These are phyloP conservation scores for Hippocampus barbouri DNA, from an alignment of 2,113 vertebrate species.

Conservation along the genomic window DNA sequence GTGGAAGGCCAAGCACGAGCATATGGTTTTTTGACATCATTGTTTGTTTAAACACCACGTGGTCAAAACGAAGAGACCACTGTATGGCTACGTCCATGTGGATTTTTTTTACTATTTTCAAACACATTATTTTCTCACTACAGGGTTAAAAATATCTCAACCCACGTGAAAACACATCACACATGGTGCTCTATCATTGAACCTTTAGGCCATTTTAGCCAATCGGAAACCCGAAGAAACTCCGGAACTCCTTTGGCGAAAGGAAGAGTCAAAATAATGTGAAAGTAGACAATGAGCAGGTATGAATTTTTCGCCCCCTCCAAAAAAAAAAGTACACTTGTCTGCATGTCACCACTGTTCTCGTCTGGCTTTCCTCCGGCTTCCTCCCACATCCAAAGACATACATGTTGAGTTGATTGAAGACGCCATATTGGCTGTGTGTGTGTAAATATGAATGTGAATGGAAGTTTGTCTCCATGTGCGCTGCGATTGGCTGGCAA, in stretches of 20 bases:
- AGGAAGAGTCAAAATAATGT: not conserved
- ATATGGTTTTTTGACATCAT: constrained; percentile 63
- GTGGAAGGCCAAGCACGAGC: constrained; percentile 45
- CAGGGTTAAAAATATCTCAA: not conserved
- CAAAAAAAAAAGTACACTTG: no score
- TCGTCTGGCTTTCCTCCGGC: no score
- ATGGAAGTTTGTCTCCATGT: no score
- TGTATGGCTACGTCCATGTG: not conserved
- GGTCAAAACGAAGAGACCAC: constrained; percentile 28
- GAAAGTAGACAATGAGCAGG: not conserved
- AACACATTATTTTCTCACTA: constrained; percentile 5
- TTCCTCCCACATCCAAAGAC: no score
- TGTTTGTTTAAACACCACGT: constrained; percentile 49
- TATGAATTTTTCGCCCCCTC: not conserved
- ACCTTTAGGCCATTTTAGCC: not conserved
- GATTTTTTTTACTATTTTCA: constrained; percentile 2
- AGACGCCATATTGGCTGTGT: no score
- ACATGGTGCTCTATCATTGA: not conserved
- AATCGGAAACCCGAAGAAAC: not conserved
- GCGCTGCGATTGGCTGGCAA: no score
- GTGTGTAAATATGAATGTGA: no score
- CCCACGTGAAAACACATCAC: not conserved
- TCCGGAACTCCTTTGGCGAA: not conserved
- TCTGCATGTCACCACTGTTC: no score
- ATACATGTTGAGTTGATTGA: no score